Percentiles rank a stretch among this genome's conserved stretches.
phyloP scores from a whole-genome alignment of 2,113 vertebrate genomes.

The Alligator mississippiensis region DNA sequence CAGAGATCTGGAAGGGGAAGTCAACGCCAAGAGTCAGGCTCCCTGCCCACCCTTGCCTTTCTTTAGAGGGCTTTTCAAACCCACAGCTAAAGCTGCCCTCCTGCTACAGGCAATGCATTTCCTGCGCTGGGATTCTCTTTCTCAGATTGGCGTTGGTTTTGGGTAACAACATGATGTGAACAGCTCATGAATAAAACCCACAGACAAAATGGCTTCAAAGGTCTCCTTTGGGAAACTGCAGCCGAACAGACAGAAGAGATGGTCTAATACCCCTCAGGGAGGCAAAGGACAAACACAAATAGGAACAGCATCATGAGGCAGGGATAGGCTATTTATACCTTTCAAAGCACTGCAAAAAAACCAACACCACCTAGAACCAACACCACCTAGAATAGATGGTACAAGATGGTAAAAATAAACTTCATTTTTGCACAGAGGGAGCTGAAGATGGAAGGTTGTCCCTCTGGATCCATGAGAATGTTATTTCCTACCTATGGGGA shows the following conservation, averaged over 20 bases:
- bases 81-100: neutral
- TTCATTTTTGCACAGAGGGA: no score
- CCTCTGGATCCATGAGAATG: no score
- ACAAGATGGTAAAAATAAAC: no score
- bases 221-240: neutral
- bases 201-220: neutral
- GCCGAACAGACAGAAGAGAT: neutral
- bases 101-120: neutral
- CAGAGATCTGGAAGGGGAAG: neutral
- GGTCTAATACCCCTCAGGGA: neutral
- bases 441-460: no score
- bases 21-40: neutral
- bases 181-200: slow-evolving; percentile 14
- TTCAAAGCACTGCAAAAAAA: neutral
- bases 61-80: neutral
- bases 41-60: neutral
- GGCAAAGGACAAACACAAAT: neutral
- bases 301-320: neutral
- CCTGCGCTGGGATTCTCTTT: neutral
- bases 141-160: neutral
- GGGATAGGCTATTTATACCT: neutral
- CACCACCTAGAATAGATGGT: no score
- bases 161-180: neutral
- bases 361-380: no score
- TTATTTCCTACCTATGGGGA: no score